Conservation (phyloP, 2,113 vertebrate species). For the Grus americana region DNA sequence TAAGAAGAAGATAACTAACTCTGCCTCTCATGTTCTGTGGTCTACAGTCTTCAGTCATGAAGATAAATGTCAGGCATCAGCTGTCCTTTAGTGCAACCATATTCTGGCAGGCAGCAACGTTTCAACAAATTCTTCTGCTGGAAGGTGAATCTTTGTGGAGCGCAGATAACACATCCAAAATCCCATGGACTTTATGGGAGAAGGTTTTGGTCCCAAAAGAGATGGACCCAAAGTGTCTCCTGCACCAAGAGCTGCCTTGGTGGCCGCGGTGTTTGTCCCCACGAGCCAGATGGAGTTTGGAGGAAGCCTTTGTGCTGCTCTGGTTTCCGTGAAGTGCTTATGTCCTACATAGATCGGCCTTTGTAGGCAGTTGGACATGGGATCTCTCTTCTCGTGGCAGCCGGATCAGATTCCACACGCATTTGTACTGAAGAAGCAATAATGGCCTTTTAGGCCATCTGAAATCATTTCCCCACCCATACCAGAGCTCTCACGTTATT, state of each 20-base stretch:
- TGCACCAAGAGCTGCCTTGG: neutral
- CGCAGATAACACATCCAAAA: neutral
- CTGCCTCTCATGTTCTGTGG: constrained; percentile 55
- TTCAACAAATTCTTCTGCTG: neutral
- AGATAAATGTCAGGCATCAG: constrained; percentile 72
- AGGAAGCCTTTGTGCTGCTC: neutral
- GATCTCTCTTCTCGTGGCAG: neutral
- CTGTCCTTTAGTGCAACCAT: constrained; percentile 10
- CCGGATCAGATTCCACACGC: neutral
- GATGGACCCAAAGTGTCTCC: accelerated
- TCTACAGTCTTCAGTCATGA: constrained; percentile 65
- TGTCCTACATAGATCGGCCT: neutral
- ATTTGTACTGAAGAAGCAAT: neutral
- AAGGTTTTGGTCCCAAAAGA: neutral
- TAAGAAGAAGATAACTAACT: constrained; percentile 73
- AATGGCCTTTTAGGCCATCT: neutral
- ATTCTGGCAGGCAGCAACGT: neutral
- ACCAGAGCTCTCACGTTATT: neutral
- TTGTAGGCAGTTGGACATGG: neutral
- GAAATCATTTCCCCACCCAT: constrained; percentile 5
- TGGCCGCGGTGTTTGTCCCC: neutral
- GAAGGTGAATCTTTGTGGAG: neutral
- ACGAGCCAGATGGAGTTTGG: neutral
- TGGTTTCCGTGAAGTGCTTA: neutral
- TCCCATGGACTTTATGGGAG: neutral